Conservation (phyloP, 2,888 invertebrate genomes). For the Loripinus fragilis region DNA sequence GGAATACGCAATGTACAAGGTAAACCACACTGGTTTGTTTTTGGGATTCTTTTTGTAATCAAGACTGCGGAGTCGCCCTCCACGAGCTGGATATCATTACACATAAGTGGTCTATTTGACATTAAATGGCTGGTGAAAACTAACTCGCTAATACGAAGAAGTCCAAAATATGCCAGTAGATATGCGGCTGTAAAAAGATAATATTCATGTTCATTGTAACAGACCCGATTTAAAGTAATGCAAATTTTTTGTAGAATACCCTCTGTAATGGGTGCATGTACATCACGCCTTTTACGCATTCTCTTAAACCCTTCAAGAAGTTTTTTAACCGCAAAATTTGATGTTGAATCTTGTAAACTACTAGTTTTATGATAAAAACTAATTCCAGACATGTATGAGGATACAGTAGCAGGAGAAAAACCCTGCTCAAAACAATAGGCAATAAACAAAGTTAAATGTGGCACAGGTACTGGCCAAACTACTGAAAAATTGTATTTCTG, state of each 20-base stretch:
- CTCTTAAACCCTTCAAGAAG: not conserved
- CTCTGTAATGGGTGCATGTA: slow-evolving; percentile 1
- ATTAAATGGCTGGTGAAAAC: too few species aligned
- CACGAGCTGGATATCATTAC: too few species aligned
- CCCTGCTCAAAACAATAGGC: too few species aligned
- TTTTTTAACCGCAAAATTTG: not conserved
- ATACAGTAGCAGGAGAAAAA: not conserved
- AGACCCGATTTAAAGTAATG: not conserved
- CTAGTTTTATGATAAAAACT: slow-evolving; percentile 17
- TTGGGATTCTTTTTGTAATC: slow-evolving; percentile 6
- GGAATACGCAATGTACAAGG: not conserved
- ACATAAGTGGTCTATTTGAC: too few species aligned
- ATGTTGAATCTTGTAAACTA: not conserved
- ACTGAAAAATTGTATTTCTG: too few species aligned
- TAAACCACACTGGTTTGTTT: slow-evolving; percentile 8
- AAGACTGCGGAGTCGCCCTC: too few species aligned
- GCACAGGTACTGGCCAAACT: too few species aligned
- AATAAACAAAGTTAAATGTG: too few species aligned
- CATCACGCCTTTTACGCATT: not conserved
- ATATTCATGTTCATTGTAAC: not conserved
- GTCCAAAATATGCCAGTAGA: slow-evolving; percentile 1
- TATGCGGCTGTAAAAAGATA: slow-evolving; percentile 7
- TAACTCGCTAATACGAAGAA: too few species aligned
- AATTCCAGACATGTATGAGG: slow-evolving; percentile 9
- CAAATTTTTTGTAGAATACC: not conserved